A percentile compares a stretch with the other conserved stretches of the same genome.
Evolutionary conservation across 2,113 vertebrate genomes (phyloP).

Genomic region (Heterocephalus glaber): DNA sequence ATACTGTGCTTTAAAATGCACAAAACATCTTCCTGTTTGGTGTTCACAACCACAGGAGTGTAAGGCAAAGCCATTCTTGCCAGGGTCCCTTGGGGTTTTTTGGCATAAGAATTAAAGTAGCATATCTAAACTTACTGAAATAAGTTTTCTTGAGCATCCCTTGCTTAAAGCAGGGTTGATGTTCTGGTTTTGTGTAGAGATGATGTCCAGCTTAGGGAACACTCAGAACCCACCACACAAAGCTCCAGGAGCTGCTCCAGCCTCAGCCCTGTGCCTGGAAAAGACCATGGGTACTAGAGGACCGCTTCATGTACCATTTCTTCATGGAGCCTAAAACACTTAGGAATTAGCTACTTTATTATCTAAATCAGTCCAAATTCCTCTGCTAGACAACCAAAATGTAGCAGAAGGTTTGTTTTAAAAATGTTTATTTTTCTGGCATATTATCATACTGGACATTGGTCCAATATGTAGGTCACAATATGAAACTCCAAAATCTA

Average conservation of each 20-base stretch:
- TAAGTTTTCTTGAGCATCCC: not conserved
- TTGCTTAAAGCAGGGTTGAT: not conserved
- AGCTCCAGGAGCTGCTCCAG: not conserved
- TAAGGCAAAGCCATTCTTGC: not conserved
- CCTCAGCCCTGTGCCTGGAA: accelerated
- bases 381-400: not conserved
- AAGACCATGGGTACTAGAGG: not conserved
- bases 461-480: not conserved
- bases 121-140: not conserved
- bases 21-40: not conserved
- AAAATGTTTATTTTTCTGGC: constrained; percentile 29
- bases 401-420: not conserved
- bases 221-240: no score
- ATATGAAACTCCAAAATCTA: not conserved
- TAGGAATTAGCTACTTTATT: not conserved
- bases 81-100: not conserved
- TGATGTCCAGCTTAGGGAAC: not conserved
- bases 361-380: not conserved
- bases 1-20: not conserved
- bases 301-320: not conserved
- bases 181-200: not conserved
- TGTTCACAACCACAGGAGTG: not conserved
- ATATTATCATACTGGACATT: constrained; percentile 3
- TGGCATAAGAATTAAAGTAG: constrained; percentile 16
- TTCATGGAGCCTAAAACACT: not conserved